Evolutionary conservation across 2,888 invertebrate species (phyloP), one percentile per base, ranked within the genome.

Genomic region (Augiades crinisus): DNA sequence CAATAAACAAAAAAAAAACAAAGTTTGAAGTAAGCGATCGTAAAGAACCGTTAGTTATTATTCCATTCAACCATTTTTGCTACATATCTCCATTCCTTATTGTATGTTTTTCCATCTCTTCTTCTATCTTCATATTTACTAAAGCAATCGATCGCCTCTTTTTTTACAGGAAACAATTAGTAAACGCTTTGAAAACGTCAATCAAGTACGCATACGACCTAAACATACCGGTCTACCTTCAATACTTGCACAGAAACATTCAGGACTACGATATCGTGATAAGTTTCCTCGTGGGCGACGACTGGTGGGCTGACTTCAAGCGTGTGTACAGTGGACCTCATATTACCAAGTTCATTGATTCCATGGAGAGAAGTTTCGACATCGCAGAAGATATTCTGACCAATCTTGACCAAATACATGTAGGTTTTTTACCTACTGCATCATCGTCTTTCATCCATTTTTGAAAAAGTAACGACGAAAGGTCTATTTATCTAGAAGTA

Each of bases 351-450:
- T 82, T 90, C 59, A 75, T 90, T 21, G 67, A 77, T 1, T 56
- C 72, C 1, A 17, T 79, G 13, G 90, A 90, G 55, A 70, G 67
- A 6, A 79, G 74, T 31, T 80, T 87, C 8, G 80, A 81, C 2
- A 71, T 86, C 0, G 65, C 72, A 8, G 78, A 78, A 51, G 78
- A 89, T 57, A 31, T 90, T 7, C 53, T 90, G 5, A 75, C 65
- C 2, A 81, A 87, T 57, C 62, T 88, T 8, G 88, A 90, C 70
- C 68, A 75, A 47, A 75, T 90, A 58, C 84, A 87, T 65, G 90
- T 90, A 63, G 80, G 82, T 74, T 34, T 51, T n/a, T n/a, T n/a
- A n/a, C n/a, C n/a, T n/a, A n/a, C n/a, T n/a, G n/a, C n/a, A n/a
- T n/a, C n/a, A n/a, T n/a, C n/a, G n/a, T n/a, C n/a, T n/a, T n/a